Evolutionary conservation across 2,113 vertebrate genomes (phyloP).

Genomic region (Psettodes erumei): DNA sequence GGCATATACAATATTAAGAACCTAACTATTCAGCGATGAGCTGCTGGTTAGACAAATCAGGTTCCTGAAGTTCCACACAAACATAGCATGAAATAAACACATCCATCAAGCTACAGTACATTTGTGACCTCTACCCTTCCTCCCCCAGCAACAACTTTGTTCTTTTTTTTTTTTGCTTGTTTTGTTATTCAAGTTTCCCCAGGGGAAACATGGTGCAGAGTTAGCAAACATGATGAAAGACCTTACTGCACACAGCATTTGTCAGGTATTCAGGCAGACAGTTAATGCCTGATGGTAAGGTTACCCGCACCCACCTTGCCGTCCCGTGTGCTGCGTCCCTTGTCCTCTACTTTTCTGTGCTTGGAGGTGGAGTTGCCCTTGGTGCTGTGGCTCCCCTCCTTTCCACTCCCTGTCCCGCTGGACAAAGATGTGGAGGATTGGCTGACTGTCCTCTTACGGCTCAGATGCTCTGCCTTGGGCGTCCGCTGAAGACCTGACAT

Average conservation of each 20-base stretch:
- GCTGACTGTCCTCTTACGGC: conserved; percentile 92
- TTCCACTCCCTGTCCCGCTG: conserved; percentile 86
- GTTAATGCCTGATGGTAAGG: background rate
- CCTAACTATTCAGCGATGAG: background rate
- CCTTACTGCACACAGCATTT: conserved; percentile 11
- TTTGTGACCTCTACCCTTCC: background rate
- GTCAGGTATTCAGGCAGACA: conserved; percentile 5
- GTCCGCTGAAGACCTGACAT: conserved; percentile 88
- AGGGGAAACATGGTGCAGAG: background rate
- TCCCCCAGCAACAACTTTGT: background rate
- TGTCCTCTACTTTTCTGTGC: conserved; percentile 93
- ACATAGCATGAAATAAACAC: no score
- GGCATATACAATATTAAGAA: background rate
- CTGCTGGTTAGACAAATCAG: no score
- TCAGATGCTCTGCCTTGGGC: conserved; percentile 89
- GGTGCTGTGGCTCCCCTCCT: conserved; percentile 82
- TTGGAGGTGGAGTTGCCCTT: conserved; percentile 89
- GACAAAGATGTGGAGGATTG: conserved; percentile 92
- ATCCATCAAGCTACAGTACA: background rate
- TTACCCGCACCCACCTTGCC: conserved; percentile 84
- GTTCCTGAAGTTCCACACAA: no score
- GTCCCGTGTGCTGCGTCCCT: conserved; percentile 88
- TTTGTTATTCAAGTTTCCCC: conserved; percentile 11
- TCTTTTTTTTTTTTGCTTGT: background rate
- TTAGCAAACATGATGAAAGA: conserved; percentile 37